Evolutionary conservation across 2,797 vertebrate genomes (phyloP), one percentile per base, ranked within the genome.

Genomic region (Nyctalus aviator): DNA sequence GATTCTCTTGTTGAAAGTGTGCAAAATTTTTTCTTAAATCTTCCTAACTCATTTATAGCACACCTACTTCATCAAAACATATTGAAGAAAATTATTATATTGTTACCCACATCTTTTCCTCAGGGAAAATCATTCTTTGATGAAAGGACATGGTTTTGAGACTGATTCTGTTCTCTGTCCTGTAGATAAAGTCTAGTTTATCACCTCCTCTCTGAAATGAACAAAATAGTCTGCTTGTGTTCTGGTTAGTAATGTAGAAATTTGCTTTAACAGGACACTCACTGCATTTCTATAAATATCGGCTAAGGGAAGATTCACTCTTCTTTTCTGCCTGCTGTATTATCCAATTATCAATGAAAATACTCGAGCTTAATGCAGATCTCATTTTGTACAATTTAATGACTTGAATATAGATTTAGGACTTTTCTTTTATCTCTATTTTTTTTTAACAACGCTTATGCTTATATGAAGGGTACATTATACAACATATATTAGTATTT

Each of bases 371-470:
- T 71, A 32, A 87, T 59, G 27, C 4, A 37, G 21, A 14, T 41
- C 46, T 76, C 11, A 8, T 77, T 86, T 77, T 85, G 20, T 78
- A 90, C n/a, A 64, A 90, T 90, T 71, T 90, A 64, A 84, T 79
- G 75, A 41, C 66, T 37, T 66, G 64, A 71, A 44, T 27, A 15
- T 53, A 69, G 18, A 30, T 68, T 81, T 14, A 64, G n/a, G 13
- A 64, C 17, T 64, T 95, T 85, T 46, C 8, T 8, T 72, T 86
- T 76, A 79, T 37, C 46, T 7, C 5, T 6, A 4, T 77, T 59
- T 68, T 57, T 59, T 68, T 57, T 21, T 5, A 77, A 78, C 6
- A 32, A 18, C 4, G 13, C 41, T 72, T 88, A 64, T 79, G 14
- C 23, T 81, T 71, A 25, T 50, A 27, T 27, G 25, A 83, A 84